Base-by-base conservation (phyloP, 2,113 vertebrate genomes). In the Gambusia holbrooki region DNA sequence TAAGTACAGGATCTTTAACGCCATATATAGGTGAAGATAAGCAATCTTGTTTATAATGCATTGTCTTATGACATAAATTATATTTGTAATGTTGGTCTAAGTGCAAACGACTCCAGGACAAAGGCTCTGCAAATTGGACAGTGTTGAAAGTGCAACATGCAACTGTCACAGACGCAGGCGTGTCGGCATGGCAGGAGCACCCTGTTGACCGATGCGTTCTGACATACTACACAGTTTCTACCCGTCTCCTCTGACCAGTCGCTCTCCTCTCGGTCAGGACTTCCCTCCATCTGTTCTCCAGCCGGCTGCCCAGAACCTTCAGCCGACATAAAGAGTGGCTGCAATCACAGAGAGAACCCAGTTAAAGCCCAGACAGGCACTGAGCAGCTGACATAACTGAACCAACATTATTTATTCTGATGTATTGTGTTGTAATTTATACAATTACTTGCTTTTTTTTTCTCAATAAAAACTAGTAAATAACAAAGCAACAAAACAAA, bases 241-340 rank as follows among this genome's bases (percentile, higher is more conserved):
- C 91, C 92, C 12, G 10, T 88, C 51, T 93, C 94, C 42, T 93
- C 95, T 0, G 90, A 92, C 79, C 62, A 94, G 68, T 91, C 91
- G 2, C 60, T 90, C 66, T 93, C 93, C 69, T 93, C 92, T 15
- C 72, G 29, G 64, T 32, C 81, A 8, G 79, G 75, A 58, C 51
- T 82, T 86, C 15, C 14, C 13, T 14, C n/a, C 69, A n/a, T 58
- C 51, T 58, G 51, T 25, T 2, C 14, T 19, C 22, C 37, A 3
- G 25, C n/a, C 17, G 19, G 22, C 30, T 1, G 33, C n/a, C 89
- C 61, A 0, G 75, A 42, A 2, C 62, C 51, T 2, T 66, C 96
- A 71, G 97, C 95, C 68, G 98, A 98, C 97, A 99, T 98, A 93
- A 97, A 99, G 80, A 99, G 96, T 75, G 97, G 96, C 98, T 99